Evolutionary conservation across 2,888 invertebrate species (phyloP).

Genomic region (Acrocyrtus sp.): DNA sequence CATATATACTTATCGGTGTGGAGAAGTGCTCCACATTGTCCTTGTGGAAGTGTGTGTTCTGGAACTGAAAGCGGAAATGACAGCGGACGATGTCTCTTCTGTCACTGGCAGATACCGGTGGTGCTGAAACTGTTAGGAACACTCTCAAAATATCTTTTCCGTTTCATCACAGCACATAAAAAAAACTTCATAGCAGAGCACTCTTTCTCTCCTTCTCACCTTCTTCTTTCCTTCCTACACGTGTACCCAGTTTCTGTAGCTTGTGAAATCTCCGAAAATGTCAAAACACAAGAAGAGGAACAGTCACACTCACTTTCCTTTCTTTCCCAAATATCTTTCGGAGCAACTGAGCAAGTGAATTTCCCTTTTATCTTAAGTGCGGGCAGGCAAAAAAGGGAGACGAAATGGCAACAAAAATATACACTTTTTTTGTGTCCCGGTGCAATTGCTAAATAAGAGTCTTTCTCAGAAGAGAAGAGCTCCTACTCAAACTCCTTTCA

Average conservation of each 20-base stretch:
- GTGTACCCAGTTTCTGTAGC: background rate
- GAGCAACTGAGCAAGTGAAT: too few relatives aligned
- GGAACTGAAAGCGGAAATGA: background rate
- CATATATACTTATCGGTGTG: background rate
- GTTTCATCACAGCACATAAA: slow-evolving; percentile 7
- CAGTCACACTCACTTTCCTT: background rate
- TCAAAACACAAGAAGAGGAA: background rate
- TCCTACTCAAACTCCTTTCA: background rate
- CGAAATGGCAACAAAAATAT: background rate
- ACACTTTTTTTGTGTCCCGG: background rate
- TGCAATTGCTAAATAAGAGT: background rate
- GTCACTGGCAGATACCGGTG: background rate
- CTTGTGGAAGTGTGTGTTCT: background rate
- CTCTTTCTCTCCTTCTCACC: background rate
- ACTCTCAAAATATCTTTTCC: slow-evolving; percentile 1
- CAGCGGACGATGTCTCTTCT: background rate
- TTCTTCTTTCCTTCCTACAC: background rate
- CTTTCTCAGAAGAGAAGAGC: background rate
- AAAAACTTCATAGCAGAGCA: too few relatives aligned
- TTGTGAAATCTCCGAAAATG: background rate
- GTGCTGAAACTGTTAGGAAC: background rate
- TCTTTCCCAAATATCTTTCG: too few relatives aligned
- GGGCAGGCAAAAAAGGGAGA: background rate
- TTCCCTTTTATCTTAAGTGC: background rate
- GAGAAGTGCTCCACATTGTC: background rate